Percentiles rank a stretch among this genome's conserved stretches.
Evolutionary conservation across 2,113 vertebrate species (phyloP).

Genomic region (Nematolebias whitei): DNA sequence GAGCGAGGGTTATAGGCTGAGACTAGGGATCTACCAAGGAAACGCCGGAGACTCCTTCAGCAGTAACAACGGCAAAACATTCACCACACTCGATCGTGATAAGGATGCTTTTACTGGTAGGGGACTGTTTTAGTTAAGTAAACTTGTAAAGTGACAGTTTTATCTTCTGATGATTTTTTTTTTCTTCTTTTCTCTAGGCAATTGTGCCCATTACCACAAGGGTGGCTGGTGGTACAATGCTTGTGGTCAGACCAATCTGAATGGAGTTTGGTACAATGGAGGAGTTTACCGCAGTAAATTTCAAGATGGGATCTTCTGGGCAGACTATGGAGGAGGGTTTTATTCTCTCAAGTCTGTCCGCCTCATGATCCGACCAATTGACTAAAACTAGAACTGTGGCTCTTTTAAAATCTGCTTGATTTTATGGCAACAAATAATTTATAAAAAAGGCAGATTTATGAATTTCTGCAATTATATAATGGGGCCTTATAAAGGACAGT

Average conservation of each 20-base stretch:
- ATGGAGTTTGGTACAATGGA: slow-evolving; percentile 96
- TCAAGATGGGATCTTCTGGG: slow-evolving; percentile 98
- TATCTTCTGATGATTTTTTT: background rate
- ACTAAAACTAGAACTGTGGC: slow-evolving; percentile 69
- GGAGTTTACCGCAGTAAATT: slow-evolving; percentile 98
- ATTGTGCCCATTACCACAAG: slow-evolving; percentile 98
- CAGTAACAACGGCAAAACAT: slow-evolving; percentile 96
- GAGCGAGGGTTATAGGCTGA: slow-evolving; percentile 89
- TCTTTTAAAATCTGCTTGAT: slow-evolving; percentile 10
- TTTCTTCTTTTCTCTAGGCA: slow-evolving; percentile 78
- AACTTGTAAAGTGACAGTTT: background rate
- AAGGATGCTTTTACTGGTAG: slow-evolving; percentile 93
- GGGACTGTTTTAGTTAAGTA: background rate
- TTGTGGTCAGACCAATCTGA: slow-evolving; percentile 96
- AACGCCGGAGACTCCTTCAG: slow-evolving; percentile 95
- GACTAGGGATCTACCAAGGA: slow-evolving; percentile 94
- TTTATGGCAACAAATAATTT: slow-evolving; percentile 28
- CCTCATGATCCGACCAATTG: slow-evolving; percentile 96
- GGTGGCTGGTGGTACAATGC: slow-evolving; percentile 99
- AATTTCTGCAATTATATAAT: slow-evolving; percentile 15
- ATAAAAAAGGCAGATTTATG: slow-evolving; percentile 27
- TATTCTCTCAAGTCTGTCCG: slow-evolving; percentile 93
- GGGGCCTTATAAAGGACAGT: slow-evolving; percentile 13
- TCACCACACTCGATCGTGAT: slow-evolving; percentile 96
- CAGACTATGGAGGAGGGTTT: slow-evolving; percentile 95